These are phyloP conservation scores for Reticulitermes lucifugus DNA, from an alignment of 2,888 invertebrate species.

Conservation along the genomic window DNA sequence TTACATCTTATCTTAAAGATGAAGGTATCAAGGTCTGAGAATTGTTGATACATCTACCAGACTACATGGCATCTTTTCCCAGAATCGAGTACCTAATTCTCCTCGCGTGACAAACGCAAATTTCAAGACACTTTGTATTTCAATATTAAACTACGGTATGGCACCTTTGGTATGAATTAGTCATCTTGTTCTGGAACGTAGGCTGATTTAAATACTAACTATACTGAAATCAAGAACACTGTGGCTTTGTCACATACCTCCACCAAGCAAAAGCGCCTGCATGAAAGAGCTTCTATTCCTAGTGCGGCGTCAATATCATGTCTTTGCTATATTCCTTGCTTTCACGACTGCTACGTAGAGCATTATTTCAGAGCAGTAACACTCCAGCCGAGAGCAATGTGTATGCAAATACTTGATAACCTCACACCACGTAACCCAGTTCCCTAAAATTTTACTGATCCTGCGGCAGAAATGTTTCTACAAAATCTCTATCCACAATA, in stretches of 20 bases:
- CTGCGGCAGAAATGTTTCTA: background rate
- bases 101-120: too few species aligned
- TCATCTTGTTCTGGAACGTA: background rate
- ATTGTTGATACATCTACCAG: too few species aligned
- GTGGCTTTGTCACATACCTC: background rate
- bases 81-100: too few species aligned
- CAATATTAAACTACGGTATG: too few species aligned
- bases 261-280: too few species aligned
- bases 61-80: too few species aligned
- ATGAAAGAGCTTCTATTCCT: background rate
- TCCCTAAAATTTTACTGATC: background rate
- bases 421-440: background rate
- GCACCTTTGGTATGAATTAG: too few species aligned
- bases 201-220: background rate
- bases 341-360: background rate
- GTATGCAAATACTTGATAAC: slow-evolving; percentile 37
- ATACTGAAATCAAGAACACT: background rate
- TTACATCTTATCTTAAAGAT: too few species aligned
- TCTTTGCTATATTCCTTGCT: background rate
- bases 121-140: too few species aligned
- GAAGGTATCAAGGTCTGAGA: too few species aligned
- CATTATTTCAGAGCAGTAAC: slow-evolving; percentile 15
- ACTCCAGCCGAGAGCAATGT: slow-evolving; percentile 7
- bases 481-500: background rate
- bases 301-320: background rate